Conservation (phyloP, 1,140 invertebrate genomes). For the Papilio polyxenes region DNA sequence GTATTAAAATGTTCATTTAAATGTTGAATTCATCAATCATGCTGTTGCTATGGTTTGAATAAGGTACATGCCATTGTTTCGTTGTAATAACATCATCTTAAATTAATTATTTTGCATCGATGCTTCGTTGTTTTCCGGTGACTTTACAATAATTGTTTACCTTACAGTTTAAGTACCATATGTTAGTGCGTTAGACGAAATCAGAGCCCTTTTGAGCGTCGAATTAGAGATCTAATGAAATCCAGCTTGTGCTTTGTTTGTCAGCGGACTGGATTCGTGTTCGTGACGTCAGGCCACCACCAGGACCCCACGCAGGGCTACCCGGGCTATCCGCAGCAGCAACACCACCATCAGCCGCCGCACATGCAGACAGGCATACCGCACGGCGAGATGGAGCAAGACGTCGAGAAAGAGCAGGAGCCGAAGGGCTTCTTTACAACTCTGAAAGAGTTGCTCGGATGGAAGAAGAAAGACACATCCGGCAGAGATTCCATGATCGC, state of each 20-base stretch:
- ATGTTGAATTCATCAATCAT: neutral
- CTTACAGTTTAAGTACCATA: neutral
- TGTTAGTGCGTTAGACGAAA: conserved; percentile 76
- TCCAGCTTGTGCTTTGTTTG: conserved; percentile 77
- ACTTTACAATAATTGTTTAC: neutral
- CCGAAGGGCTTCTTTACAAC: conserved; percentile 53
- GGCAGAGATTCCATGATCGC: conserved; percentile 55
- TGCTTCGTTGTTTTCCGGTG: neutral
- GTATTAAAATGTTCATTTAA: neutral
- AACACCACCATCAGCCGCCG: conserved; percentile 30
- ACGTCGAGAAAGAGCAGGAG: conserved; percentile 49
- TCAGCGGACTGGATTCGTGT: conserved; percentile 65
- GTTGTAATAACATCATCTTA: neutral
- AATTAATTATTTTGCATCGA: neutral
- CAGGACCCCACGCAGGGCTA: conserved; percentile 36
- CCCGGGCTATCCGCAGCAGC: conserved; percentile 34
- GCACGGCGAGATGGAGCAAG: conserved; percentile 38
- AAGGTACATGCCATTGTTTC: neutral
- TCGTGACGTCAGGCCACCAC: conserved; percentile 45
- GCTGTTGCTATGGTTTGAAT: neutral
- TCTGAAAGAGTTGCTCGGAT: conserved; percentile 60
- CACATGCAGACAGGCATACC: conserved; percentile 37
- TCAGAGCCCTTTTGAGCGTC: conserved; percentile 63
- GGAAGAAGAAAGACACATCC: conserved; percentile 48
- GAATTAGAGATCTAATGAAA: conserved; percentile 73